phyloP scores from a whole-genome alignment of 2,113 vertebrate genomes.

The Indri indri region DNA sequence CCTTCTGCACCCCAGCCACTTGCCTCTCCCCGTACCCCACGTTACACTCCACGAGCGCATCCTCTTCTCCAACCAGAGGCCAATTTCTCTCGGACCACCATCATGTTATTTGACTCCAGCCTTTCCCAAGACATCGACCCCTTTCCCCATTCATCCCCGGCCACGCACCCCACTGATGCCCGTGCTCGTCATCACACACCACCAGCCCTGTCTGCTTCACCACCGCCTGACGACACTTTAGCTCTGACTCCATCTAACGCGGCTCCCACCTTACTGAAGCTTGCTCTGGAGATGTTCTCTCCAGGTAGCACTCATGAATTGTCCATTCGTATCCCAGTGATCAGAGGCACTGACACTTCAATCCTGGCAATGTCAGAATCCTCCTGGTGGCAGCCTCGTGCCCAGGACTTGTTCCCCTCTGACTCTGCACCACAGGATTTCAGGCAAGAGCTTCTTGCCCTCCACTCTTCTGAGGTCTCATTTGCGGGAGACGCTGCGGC shows the following conservation, averaged over 20 bases:
- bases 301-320: neutral
- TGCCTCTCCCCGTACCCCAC: neutral
- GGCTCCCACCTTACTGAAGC: neutral
- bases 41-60: neutral
- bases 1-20: fast-evolving
- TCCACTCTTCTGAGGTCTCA: neutral
- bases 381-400: neutral
- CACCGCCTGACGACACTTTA: neutral
- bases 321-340: neutral
- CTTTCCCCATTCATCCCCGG: neutral
- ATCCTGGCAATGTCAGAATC: neutral
- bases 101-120: neutral
- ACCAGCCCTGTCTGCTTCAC: neutral
- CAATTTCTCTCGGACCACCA: neutral
- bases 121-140: too few relatives aligned
- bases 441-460: neutral
- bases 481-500: neutral
- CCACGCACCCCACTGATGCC: neutral
- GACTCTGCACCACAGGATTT: neutral
- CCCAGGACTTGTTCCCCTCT: neutral
- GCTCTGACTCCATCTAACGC: neutral
- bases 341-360: neutral
- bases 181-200: neutral
- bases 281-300: neutral
- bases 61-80: neutral